Evolutionary conservation across 1,140 invertebrate genomes (phyloP).

Genomic region (Gonatopus flavifemur): DNA sequence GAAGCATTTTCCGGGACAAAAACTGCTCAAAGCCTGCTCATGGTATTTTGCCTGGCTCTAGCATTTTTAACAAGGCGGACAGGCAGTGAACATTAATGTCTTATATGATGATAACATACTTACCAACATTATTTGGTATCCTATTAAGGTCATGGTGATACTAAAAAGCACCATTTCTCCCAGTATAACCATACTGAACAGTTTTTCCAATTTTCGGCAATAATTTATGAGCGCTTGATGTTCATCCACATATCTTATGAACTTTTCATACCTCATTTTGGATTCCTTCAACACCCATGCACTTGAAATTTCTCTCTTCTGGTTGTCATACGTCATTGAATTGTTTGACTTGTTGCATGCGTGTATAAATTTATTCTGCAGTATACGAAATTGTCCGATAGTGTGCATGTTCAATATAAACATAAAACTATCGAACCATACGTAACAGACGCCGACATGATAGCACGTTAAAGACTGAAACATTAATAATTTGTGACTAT

Average conservation of each 20-base stretch:
- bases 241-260: slow-evolving; percentile 3
- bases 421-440: slow-evolving; percentile 21
- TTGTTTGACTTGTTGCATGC: slow-evolving; percentile 4
- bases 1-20: not conserved
- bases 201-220: slow-evolving; percentile 8
- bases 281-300: too few relatives aligned
- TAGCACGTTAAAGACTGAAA: slow-evolving; percentile 13
- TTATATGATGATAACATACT: too few relatives aligned
- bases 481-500: not conserved
- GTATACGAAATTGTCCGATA: slow-evolving; percentile 23
- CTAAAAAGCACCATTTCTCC: slow-evolving; percentile 16
- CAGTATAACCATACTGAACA: slow-evolving; percentile 8
- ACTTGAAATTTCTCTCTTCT: not conserved
- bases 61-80: too few relatives aligned
- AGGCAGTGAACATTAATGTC: too few relatives aligned
- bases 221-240: slow-evolving; percentile 21
- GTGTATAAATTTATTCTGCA: slow-evolving; percentile 5
- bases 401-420: slow-evolving; percentile 19
- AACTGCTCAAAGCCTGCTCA: too few relatives aligned
- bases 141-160: slow-evolving; percentile 12
- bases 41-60: too few relatives aligned
- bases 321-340: not conserved
- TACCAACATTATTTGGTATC: slow-evolving; percentile 15
- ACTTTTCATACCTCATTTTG: too few relatives aligned
- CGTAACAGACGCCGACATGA: slow-evolving; percentile 17